Conservation (phyloP, 2,797 vertebrate species). For the Sebastes itinus region DNA sequence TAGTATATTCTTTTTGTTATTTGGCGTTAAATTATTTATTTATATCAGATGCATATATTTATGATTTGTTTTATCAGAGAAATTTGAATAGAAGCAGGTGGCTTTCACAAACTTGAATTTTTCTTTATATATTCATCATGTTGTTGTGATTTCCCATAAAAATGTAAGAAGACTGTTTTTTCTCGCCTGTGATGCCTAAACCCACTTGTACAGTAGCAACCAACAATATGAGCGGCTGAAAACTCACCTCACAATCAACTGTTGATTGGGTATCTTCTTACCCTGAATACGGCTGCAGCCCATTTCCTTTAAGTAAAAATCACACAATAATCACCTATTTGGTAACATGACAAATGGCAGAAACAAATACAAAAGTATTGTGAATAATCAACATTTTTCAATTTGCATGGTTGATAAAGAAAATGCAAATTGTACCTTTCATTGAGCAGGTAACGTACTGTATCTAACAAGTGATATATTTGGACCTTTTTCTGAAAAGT, state of each 20-base stretch:
- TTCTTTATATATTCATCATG: not conserved
- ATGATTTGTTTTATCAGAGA: conserved; percentile 52
- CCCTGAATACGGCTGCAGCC: not conserved
- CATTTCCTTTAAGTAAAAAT: not conserved
- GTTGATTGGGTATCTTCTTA: not conserved
- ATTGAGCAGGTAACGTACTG: not conserved
- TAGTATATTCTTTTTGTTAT: not conserved
- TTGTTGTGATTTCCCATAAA: not conserved
- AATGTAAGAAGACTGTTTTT: conserved; percentile 7
- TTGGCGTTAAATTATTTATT: conserved; percentile 65
- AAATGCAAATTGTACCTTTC: not conserved
- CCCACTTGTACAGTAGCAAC: conserved; percentile 28
- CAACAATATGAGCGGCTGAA: not conserved
- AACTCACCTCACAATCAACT: not conserved
- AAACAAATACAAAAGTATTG: not conserved
- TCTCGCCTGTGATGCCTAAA: conserved; percentile 20
- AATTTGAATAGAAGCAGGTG: not conserved
- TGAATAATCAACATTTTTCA: not conserved
- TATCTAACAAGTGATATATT: not conserved
- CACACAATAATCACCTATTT: not conserved
- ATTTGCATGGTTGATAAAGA: conserved; percentile 40
- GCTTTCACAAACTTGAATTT: not conserved
- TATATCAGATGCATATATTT: conserved; percentile 50
- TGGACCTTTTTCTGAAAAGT: not conserved
- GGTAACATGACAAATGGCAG: not conserved